These are phyloP conservation scores for Drepana falcataria DNA, from an alignment of 2,888 invertebrate genomes.

Conservation along the genomic window DNA sequence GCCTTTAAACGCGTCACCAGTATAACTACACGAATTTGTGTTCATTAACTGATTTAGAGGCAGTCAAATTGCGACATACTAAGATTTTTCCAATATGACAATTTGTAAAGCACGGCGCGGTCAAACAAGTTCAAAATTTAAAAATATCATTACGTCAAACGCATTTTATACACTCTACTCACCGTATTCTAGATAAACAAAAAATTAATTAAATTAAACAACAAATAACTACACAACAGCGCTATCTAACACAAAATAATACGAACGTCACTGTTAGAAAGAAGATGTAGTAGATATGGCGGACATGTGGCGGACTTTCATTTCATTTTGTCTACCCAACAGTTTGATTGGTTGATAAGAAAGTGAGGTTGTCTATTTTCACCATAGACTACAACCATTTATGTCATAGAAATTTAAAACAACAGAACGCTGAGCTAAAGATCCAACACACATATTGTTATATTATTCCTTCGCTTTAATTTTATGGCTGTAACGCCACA, in stretches of 20 bases:
- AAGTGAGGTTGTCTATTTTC: conserved; percentile 11
- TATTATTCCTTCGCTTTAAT: too few relatives aligned
- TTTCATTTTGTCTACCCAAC: conserved; percentile 47
- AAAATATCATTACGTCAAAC: conserved; percentile 38
- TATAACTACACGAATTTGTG: conserved; percentile 17
- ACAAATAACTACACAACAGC: conserved; percentile 64
- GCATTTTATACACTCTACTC: conserved; percentile 42
- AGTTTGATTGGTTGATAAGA: conserved; percentile 34
- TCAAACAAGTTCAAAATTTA: conserved; percentile 51
- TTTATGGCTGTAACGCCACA: too few relatives aligned
- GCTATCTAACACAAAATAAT: conserved; percentile 69
- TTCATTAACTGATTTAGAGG: conserved; percentile 35
- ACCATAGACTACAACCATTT: conserved; percentile 22
- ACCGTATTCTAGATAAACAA: conserved; percentile 60
- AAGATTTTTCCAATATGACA: conserved; percentile 67
- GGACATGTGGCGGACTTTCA: conserved; percentile 75
- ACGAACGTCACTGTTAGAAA: conserved; percentile 69
- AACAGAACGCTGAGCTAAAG: not conserved
- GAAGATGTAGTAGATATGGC: conserved; percentile 72
- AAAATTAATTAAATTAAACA: conserved; percentile 69
- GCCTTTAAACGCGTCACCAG: conserved; percentile 27
- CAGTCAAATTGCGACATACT: conserved; percentile 37
- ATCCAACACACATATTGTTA: too few relatives aligned
- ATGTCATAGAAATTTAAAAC: conserved; percentile 10
- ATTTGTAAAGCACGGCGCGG: conserved; percentile 61